Conservation (phyloP, 1,140 invertebrate genomes). For the Drosophila arawakana region DNA sequence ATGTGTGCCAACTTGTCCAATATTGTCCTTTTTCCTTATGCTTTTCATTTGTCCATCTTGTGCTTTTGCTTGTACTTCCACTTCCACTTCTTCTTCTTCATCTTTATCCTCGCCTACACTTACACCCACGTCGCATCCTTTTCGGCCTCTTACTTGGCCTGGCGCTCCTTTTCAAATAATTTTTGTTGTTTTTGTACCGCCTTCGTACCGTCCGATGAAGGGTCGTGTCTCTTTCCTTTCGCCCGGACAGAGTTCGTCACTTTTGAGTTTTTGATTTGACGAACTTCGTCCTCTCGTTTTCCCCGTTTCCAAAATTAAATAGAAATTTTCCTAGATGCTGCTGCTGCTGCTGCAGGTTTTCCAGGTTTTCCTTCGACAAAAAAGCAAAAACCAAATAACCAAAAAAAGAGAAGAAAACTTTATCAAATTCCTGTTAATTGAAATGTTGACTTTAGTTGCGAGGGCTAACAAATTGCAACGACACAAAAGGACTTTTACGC, state of each 20-base stretch:
- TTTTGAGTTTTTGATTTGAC: constrained; percentile 71
- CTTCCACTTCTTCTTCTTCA: constrained; percentile 6
- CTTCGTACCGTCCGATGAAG: constrained; percentile 27
- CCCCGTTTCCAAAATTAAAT: constrained; percentile 29
- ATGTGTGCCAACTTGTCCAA: constrained; percentile 71
- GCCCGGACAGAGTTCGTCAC: constrained; percentile 63
- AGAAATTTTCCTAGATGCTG: constrained; percentile 40
- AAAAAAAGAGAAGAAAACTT: constrained; percentile 44
- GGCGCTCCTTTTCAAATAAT: constrained; percentile 45
- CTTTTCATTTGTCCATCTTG: constrained; percentile 77
- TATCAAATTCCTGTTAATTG: constrained; percentile 70
- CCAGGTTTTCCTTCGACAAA: constrained; percentile 7
- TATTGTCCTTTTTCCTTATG: constrained; percentile 81
- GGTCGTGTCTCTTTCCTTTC: constrained; percentile 4
- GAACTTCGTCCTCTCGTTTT: constrained; percentile 60
- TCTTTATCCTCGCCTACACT: constrained; percentile 13
- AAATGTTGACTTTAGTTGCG: constrained; percentile 69
- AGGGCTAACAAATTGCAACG: constrained; percentile 37
- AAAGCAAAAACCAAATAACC: constrained; percentile 12
- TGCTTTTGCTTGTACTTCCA: constrained; percentile 69
- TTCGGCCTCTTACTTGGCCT: constrained; percentile 24
- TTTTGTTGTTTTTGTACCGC: constrained; percentile 49
- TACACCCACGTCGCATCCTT: constrained; percentile 9
- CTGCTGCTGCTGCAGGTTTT: constrained; percentile 29
- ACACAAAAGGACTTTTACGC: constrained; percentile 21